A percentile compares a stretch with the other conserved stretches of the same genome.
phyloP scores from a whole-genome alignment of 2,888 invertebrate species.

The Monoplex corrugatus region DNA sequence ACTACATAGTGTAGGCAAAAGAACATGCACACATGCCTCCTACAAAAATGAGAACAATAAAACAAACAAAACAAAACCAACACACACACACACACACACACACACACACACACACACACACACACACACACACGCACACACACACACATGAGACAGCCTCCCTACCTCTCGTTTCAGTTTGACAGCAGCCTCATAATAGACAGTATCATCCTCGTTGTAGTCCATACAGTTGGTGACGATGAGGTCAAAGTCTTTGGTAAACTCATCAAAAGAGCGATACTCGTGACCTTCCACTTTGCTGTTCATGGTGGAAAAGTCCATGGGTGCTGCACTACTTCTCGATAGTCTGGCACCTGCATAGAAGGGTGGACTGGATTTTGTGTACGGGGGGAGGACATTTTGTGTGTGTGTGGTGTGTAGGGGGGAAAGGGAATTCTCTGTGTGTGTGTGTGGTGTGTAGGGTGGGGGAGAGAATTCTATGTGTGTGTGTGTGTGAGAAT shows the following conservation, averaged over 20 bases:
- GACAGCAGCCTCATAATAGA: constrained; percentile 94
- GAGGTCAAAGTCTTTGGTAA: constrained; percentile 95
- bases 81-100: not conserved
- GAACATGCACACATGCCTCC: too few species aligned
- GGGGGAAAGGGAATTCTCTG: too few species aligned
- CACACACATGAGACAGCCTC: not conserved
- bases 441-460: not conserved
- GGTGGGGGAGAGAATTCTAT: not conserved
- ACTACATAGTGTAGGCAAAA: too few species aligned
- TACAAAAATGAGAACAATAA: too few species aligned
- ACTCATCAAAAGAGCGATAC: constrained; percentile 86
- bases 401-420: not conserved
- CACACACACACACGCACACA: not conserved
- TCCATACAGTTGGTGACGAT: constrained; percentile 97
- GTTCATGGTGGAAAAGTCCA: constrained; percentile 95
- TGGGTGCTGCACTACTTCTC: constrained; percentile 91
- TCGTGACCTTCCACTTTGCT: constrained; percentile 82
- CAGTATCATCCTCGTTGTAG: constrained; percentile 97
- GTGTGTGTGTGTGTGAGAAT: not conserved
- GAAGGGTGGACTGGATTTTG: not conserved
- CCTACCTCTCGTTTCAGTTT: constrained; percentile 90
- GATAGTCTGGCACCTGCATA: constrained; percentile 91
- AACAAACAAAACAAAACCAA: not conserved
- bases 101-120: not conserved
- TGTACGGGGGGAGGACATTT: too few species aligned